Percentiles rank a stretch among this genome's conserved stretches.
These are phyloP conservation scores for Mylabris sibirica DNA, from an alignment of 2,888 invertebrate genomes.

Conservation along the genomic window DNA sequence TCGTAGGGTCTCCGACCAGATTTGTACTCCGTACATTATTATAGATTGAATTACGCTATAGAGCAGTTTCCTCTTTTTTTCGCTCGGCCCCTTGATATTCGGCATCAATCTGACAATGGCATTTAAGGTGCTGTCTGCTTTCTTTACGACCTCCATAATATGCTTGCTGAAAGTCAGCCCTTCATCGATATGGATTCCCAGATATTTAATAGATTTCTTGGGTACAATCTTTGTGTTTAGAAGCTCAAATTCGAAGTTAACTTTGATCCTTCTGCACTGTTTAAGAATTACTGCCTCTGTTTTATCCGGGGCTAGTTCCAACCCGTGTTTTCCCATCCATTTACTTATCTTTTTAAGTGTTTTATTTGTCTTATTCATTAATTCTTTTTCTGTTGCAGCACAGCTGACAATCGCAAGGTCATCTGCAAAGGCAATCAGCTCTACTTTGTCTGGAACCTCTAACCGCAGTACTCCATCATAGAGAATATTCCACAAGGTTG, in stretches of 20 bases:
- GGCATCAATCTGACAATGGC: constrained; percentile 10
- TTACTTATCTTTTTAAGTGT: not conserved
- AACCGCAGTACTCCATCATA: not conserved
- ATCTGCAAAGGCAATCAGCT: not conserved
- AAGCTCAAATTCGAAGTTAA: constrained; percentile 11
- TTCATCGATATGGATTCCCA: constrained; percentile 25
- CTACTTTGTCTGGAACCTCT: not conserved
- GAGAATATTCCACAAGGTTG: constrained; percentile 14
- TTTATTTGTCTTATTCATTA: not conserved
- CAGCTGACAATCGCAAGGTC: constrained; percentile 11
- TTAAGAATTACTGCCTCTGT: constrained; percentile 8
- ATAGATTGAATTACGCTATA: constrained; percentile 2
- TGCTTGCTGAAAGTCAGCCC: no score
- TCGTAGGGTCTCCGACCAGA: not conserved
- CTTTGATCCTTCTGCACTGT: constrained; percentile 14
- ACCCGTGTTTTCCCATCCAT: constrained; percentile 3
- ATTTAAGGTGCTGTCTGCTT: no score
- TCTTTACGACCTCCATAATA: no score
- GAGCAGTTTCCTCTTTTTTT: constrained; percentile 11
- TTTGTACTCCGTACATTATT: constrained; percentile 14
- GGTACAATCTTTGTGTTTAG: not conserved
- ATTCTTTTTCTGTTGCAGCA: not conserved
- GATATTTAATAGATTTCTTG: constrained; percentile 33
- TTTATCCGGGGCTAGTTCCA: constrained; percentile 9
- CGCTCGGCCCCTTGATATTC: constrained; percentile 3